Evolutionary conservation across 2,888 invertebrate species (phyloP).

Genomic region (Lycia hirtaria): DNA sequence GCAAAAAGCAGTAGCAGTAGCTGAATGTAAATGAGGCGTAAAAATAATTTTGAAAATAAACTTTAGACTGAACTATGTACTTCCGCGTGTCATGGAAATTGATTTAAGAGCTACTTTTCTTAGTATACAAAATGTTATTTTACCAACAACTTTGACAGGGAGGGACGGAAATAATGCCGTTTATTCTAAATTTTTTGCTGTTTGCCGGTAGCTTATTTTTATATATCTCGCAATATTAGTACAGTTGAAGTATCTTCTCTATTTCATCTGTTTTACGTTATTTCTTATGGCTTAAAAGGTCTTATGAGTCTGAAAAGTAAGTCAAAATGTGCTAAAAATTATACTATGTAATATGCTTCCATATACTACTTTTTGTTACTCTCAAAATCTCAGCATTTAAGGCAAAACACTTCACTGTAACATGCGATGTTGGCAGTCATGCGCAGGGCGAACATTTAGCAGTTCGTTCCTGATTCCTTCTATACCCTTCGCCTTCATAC

Average conservation of each 20-base stretch:
- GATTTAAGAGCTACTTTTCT: not conserved
- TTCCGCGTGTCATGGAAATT: not conserved
- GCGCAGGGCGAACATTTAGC: too few species aligned
- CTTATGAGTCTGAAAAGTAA: not conserved
- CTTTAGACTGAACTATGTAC: slow-evolving; percentile 20
- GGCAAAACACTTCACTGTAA: too few species aligned
- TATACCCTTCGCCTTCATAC: too few species aligned
- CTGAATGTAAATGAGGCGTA: too few species aligned
- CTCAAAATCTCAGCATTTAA: too few species aligned
- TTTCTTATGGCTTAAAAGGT: not conserved
- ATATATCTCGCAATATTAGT: not conserved
- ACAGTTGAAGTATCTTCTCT: not conserved
- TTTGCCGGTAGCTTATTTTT: not conserved
- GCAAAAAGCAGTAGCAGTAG: too few species aligned
- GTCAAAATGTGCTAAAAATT: not conserved
- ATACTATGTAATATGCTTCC: too few species aligned
- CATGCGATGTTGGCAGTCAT: too few species aligned
- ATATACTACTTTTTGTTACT: too few species aligned
- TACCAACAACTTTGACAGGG: not conserved
- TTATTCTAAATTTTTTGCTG: not conserved
- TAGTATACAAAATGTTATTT: not conserved
- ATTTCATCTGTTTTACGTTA: not conserved
- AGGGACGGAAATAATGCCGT: not conserved
- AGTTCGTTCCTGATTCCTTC: too few species aligned
- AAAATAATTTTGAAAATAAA: slow-evolving; percentile 1